A percentile compares a stretch with the other conserved stretches of the same genome.
These are phyloP conservation scores for Macaria notata DNA, from an alignment of 2,888 invertebrate genomes.

Conservation along the genomic window DNA sequence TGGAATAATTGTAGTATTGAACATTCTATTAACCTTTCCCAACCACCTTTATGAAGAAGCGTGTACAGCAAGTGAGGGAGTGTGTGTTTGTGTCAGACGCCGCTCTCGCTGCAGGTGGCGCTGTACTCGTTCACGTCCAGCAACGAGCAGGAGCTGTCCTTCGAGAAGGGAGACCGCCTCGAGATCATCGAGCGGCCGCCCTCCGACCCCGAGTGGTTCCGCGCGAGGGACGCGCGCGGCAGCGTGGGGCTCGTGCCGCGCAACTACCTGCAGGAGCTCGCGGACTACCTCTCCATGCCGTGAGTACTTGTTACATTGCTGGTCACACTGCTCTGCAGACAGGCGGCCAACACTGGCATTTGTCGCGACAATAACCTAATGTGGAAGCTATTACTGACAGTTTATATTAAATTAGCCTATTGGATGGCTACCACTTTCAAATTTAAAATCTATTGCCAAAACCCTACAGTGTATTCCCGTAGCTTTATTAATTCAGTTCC, in stretches of 20 bases:
- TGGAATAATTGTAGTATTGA: too few relatives aligned
- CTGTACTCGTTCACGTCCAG: conserved; percentile 96
- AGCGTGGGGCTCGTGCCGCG: conserved; percentile 97
- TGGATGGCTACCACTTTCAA: too few relatives aligned
- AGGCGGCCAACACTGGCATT: too few relatives aligned
- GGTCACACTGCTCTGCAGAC: too few relatives aligned
- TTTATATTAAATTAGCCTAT: too few relatives aligned
- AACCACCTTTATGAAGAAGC: background rate
- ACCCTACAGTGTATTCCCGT: too few relatives aligned
- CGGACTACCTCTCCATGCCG: conserved; percentile 87
- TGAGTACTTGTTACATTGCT: conserved; percentile 18
- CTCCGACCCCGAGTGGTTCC: conserved; percentile 99
- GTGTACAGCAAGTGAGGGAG: too few relatives aligned
- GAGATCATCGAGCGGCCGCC: conserved; percentile 98
- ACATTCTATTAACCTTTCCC: too few relatives aligned
- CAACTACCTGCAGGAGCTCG: conserved; percentile 96
- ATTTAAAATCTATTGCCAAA: too few relatives aligned
- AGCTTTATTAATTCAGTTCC: too few relatives aligned
- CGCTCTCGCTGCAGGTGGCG: conserved; percentile 83
- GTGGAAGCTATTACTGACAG: too few relatives aligned
- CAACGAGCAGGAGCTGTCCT: conserved; percentile 97
- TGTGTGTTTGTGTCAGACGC: conserved; percentile 7
- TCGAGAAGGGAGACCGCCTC: conserved; percentile 97
- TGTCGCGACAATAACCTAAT: too few relatives aligned
- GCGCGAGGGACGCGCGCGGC: conserved; percentile 96